Evolutionary conservation across 2,888 invertebrate genomes (phyloP), one percentile per base, ranked within the genome.

Genomic region (Liposcelis brunnea): DNA sequence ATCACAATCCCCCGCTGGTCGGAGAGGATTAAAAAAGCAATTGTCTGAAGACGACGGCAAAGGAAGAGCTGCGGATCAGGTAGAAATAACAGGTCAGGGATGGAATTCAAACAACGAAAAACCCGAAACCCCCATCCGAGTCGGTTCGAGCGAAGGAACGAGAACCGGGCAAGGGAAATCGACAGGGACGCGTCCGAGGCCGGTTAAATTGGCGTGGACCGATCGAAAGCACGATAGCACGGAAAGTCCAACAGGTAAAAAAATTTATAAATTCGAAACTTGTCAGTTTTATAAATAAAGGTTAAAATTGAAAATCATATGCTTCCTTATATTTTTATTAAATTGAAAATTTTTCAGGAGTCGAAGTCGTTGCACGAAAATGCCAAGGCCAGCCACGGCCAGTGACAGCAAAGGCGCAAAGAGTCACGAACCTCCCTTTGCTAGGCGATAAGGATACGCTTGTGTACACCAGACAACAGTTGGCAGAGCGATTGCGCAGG

Each of bases 401-500:
- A 7, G 42, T 45, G 8, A 46, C 45, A 6, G 45, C 48, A 21
- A 47, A 47, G 36, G 32, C 36, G 10, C 15, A 40, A 12, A 45
- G 49, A 40, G 48, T 48, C 1, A 47, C 49, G 8, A 26, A 45
- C 7, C 44, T 46, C 15, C 51, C 51, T 1, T 46, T 45, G 11
- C 31, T 48, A 31, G 37, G 47, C 8, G 46, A 48, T 21, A 42
- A 50, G 12, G 37, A 26, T 8, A 26, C 49, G 11, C 46, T 49
- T n/a, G 49, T 48, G 14, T 16, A 48, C 2, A 62, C 62, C 2
- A 57, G 70, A 36, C 67, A 70, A 52, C 67, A 71, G 49, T 52
- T 70, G 14, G 65, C 66, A 2, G 65, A 68, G 52, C 55, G 70
- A 50, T 51, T 69, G 40, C 55, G 67, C 43, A 59, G 64, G 10